These are phyloP conservation scores for Paratrypauchen microcephalus DNA, from an alignment of 2,797 vertebrate genomes.

Conservation along the genomic window DNA sequence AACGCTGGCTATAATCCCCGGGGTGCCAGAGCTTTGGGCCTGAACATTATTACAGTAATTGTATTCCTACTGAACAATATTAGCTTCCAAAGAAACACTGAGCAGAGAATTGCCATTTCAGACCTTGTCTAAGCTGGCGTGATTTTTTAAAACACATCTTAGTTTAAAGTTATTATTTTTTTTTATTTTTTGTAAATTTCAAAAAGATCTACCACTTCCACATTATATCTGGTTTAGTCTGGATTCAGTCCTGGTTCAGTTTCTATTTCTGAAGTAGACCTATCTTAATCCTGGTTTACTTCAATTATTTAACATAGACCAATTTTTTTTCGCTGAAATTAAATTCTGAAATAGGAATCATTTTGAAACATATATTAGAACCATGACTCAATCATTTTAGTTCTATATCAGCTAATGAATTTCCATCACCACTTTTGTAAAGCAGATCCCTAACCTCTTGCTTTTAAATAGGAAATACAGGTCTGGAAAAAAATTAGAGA, in stretches of 20 bases:
- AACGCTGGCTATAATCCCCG: conserved; percentile 34
- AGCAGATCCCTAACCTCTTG: background rate
- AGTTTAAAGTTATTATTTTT: background rate
- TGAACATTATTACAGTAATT: conserved; percentile 45
- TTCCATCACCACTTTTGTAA: background rate
- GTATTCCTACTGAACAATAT: conserved; percentile 26
- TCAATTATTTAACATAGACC: no score
- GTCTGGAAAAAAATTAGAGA: no score
- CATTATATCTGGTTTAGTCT: background rate
- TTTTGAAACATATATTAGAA: background rate
- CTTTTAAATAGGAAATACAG: background rate
- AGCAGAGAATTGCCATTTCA: background rate
- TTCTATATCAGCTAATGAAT: background rate
- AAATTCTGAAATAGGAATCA: no score
- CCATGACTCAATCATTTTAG: background rate
- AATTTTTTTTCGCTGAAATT: no score
- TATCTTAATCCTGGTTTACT: no score
- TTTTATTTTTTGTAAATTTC: no score
- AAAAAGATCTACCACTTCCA: background rate
- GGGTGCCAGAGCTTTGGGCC: conserved; percentile 27
- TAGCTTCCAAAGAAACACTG: conserved; percentile 18
- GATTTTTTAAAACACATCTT: background rate
- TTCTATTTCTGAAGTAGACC: no score
- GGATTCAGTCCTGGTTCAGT: no score
- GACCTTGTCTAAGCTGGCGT: background rate